These are phyloP conservation scores for Typhlichthys subterraneus DNA, from an alignment of 2,797 vertebrate species.

Conservation along the genomic window DNA sequence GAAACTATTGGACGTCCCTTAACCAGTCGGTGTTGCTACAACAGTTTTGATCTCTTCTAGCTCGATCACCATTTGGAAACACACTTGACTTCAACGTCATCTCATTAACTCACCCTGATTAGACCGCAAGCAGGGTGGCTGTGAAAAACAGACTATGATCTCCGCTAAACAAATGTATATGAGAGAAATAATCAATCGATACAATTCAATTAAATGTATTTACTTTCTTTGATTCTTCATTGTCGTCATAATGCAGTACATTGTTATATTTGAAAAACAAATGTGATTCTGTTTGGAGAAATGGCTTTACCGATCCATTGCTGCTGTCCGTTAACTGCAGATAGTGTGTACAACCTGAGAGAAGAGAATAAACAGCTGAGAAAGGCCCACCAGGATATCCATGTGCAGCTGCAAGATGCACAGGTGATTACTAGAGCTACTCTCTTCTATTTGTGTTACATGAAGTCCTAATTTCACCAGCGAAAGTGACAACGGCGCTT, in stretches of 20 bases:
- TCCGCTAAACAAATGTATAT: not conserved
- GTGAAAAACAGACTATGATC: too few relatives aligned
- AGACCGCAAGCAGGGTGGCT: too few relatives aligned
- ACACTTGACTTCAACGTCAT: too few relatives aligned
- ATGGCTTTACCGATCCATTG: not conserved
- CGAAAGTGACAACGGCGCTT: too few relatives aligned
- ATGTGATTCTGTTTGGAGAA: too few relatives aligned
- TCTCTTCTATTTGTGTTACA: not conserved
- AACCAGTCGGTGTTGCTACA: too few relatives aligned
- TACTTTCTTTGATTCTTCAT: too few relatives aligned
- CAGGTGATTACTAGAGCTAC: constrained; percentile 79
- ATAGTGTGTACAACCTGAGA: constrained; percentile 86
- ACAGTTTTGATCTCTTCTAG: too few relatives aligned
- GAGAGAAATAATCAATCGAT: not conserved
- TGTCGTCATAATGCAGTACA: too few relatives aligned
- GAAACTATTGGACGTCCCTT: too few relatives aligned
- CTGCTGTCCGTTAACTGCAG: constrained; percentile 64
- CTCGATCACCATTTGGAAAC: too few relatives aligned
- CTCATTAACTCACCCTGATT: too few relatives aligned
- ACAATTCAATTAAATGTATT: not conserved
- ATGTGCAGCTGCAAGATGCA: constrained; percentile 91
- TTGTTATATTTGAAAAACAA: not conserved
- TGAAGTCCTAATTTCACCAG: not conserved
- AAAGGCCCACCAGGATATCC: constrained; percentile 94
- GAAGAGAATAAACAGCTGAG: constrained; percentile 95